Base-by-base conservation (phyloP, 37 sponge, comb jelly and placozoan species). In the Hormiphora californensis region DNA sequence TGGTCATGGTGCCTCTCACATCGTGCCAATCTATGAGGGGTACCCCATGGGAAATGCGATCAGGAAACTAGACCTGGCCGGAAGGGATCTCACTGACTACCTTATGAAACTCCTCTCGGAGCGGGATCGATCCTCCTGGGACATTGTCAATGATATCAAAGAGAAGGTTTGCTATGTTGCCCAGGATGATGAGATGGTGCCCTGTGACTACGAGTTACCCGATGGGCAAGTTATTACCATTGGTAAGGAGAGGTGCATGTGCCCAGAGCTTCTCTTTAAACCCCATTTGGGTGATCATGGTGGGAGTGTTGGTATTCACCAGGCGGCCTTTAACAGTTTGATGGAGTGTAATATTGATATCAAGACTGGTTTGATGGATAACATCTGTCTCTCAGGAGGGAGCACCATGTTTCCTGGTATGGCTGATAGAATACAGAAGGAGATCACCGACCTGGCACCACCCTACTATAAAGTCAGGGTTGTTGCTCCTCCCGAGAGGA, bases 11-110 rank as follows among this genome's bases (percentile, higher is more conserved):
- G 95, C 93, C 21, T 92, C 93, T 68, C 95, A 95, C 91, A 95
- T 94, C 38, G 95, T 95, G 0, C 95, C 95, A 89, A 95, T 95
- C 93, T 95, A 95, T 87, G 96, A 95, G 89, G 96, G 96, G 31
- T 95, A 94, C 88, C 92, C 96, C 12, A 94, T 95, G 36, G 94
- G 94, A 87, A 94, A 95, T 55, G 96, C 96, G 87, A 95, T 95
- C 92, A 90, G 91, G 21, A 92, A 94, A 89, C 86, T 95, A 67
- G 93, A 95, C 73, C 69, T 95, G 88, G 93, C 93, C 32, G 96
- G 96, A 8, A 92, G 94, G 69, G 96, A 95, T 54, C 87, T 95
- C 86, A 95, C 96, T 69, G 96, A 95, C 91, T 93, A 95, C 90
- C 91, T 95, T 73, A 88, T 91, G 89, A 95, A 95, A 92, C 93